Conservation (phyloP, 2,888 invertebrate species). For the Tipula unca region DNA sequence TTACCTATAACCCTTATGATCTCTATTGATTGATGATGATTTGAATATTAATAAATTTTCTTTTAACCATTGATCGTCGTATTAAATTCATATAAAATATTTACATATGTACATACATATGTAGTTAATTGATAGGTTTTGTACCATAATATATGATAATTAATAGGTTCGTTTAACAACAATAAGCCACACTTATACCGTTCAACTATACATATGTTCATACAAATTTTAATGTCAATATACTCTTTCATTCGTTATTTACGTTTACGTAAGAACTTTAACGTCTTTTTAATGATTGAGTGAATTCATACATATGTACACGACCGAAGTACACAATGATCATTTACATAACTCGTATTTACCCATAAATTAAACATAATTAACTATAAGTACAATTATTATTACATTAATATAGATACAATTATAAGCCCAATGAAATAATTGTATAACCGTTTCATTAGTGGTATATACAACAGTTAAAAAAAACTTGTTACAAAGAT, state of each 20-base stretch:
- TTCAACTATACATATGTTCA: neutral
- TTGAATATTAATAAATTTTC: neutral
- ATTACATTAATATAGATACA: no score
- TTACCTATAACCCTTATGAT: no score
- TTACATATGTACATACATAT: no score
- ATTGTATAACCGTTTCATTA: neutral
- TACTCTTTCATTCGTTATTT: neutral
- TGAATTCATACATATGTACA: no score
- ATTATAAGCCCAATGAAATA: neutral
- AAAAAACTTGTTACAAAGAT: neutral
- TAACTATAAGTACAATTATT: no score
- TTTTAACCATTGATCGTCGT: neutral
- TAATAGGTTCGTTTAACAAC: neutral
- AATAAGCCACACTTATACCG: neutral
- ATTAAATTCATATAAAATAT: neutral
- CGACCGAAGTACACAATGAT: no score
- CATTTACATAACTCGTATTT: no score
- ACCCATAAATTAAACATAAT: no score
- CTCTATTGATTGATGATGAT: neutral
- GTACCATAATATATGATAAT: neutral
- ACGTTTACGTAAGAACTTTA: no score
- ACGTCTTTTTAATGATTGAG: no score
- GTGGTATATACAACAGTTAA: no score
- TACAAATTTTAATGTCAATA: neutral
- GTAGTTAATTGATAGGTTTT: neutral